These are phyloP conservation scores for Synanthedon vespiformis DNA, from an alignment of 2,888 invertebrate species.

Conservation along the genomic window DNA sequence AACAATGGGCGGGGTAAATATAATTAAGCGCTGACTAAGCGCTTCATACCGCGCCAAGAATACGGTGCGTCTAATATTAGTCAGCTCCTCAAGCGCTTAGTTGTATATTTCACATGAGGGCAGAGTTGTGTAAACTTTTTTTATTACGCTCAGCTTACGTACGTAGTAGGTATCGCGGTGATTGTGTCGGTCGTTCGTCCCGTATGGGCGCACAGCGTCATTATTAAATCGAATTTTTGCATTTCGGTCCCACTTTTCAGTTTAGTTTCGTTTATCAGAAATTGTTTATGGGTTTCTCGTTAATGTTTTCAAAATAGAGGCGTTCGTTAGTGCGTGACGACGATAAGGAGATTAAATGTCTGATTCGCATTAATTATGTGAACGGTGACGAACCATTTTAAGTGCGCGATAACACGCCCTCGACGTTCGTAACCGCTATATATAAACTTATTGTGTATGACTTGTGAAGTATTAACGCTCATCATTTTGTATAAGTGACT, in stretches of 20 bases:
- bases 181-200: slow-evolving; percentile 44
- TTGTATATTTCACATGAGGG: slow-evolving; percentile 18
- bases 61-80: neutral
- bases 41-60: neutral
- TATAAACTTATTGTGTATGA: slow-evolving; percentile 13
- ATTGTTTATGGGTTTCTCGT: slow-evolving; percentile 11
- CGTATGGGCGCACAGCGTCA: slow-evolving; percentile 34
- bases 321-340: slow-evolving; percentile 34
- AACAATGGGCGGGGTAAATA: slow-evolving; percentile 53
- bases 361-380: slow-evolving; percentile 65
- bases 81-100: slow-evolving; percentile 7
- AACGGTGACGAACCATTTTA: slow-evolving; percentile 60
- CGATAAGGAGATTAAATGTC: slow-evolving; percentile 33
- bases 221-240: slow-evolving; percentile 25
- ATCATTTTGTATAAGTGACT: slow-evolving; percentile 17
- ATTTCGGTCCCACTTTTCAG: slow-evolving; percentile 16
- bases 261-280: slow-evolving; percentile 12
- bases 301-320: slow-evolving; percentile 13
- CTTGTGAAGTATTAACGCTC: slow-evolving; percentile 14
- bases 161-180: too few species aligned
- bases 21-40: neutral
- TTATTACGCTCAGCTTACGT: slow-evolving; percentile 31
- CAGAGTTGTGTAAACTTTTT: slow-evolving; percentile 62
- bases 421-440: slow-evolving; percentile 21
- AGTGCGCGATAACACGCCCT: slow-evolving; percentile 59